phyloP scores from a whole-genome alignment of 2,888 invertebrate genomes.

The Stenotaenia linearis region DNA sequence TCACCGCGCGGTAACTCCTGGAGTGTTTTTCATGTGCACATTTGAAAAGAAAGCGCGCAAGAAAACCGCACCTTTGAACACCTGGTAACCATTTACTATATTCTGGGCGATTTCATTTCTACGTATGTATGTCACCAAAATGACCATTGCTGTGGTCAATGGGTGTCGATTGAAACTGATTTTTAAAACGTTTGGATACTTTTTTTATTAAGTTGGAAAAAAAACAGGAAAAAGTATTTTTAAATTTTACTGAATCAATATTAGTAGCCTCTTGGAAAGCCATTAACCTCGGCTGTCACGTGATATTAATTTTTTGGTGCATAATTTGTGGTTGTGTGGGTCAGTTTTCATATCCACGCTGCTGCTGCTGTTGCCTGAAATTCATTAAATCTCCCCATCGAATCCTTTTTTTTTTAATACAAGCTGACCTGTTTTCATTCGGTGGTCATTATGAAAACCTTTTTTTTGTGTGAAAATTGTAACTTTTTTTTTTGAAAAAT shows the following conservation, averaged over 20 bases:
- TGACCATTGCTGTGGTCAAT: background rate
- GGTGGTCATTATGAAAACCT: background rate
- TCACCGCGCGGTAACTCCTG: background rate
- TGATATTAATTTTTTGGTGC: conserved; percentile 4
- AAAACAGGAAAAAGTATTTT: background rate
- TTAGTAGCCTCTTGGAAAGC: conserved; percentile 1
- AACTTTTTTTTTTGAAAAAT: background rate
- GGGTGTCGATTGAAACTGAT: background rate
- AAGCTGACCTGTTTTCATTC: background rate
- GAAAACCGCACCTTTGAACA: background rate
- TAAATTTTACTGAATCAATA: background rate
- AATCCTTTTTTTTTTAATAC: background rate
- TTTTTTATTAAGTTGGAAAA: background rate
- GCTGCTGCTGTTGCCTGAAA: conserved; percentile 1
- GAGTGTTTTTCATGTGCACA: background rate
- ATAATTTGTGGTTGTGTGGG: conserved; percentile 5
- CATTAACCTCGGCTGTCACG: conserved; percentile 9
- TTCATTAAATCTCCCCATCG: background rate
- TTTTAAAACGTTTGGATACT: background rate
- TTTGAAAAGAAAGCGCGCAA: background rate
- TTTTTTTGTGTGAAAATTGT: background rate
- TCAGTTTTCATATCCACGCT: conserved; percentile 4
- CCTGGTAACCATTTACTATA: background rate
- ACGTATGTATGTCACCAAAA: background rate
- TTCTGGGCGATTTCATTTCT: background rate